Base-by-base conservation (phyloP, 2,888 invertebrate species). In the Scaptodrosophila latifasciaeformis region DNA sequence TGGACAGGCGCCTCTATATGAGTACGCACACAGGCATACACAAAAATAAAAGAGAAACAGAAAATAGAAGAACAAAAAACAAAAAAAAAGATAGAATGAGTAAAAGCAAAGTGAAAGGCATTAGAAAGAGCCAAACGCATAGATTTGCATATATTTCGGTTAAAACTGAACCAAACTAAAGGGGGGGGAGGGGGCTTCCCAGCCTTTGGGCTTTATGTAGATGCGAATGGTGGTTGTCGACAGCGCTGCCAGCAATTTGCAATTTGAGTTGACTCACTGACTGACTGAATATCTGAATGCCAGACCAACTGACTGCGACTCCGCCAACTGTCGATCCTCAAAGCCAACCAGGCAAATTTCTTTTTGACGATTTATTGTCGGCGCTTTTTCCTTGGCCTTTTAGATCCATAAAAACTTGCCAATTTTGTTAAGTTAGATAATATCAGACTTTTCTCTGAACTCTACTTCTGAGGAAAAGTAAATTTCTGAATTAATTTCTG, bases 1-100 rank as follows among this genome's bases (percentile, higher is more conserved):
- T 29, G 92, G 91, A 84, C 92, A 92, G 74, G 92, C 91, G 57
- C 92, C 92, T 87, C 92, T 91, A 83, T 27, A 12, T 21, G 45
- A 39, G 86, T 48, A 19, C 2, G 5, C 9, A 44, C 39, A 42
- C 34, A 27, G 29, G 19, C 7, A 18, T 35, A n/a, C n/a, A n/a
- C n/a, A n/a, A n/a, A n/a, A 42, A 48, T 44, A 70, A 18, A 30
- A 35, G 34, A 10, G 17, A 54, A 44, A 62, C 65, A 40, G 67
- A 62, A 42, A 42, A 51, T 39, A 49, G 18, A 46, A 15, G 49
- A 17, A 19, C 49, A 53, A 35, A 37, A 34, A 27, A 10, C 44
- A 30, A 35, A 49, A 54, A 69, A 62, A 64, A 50, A 76, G 49
- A 35, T 42, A 39, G 6, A n/a, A 45, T 29, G 62, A 65, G 17